Evolutionary conservation across 2,797 vertebrate species (phyloP), one percentile per base, ranked within the genome.

Genomic region (Anguilla anguilla): DNA sequence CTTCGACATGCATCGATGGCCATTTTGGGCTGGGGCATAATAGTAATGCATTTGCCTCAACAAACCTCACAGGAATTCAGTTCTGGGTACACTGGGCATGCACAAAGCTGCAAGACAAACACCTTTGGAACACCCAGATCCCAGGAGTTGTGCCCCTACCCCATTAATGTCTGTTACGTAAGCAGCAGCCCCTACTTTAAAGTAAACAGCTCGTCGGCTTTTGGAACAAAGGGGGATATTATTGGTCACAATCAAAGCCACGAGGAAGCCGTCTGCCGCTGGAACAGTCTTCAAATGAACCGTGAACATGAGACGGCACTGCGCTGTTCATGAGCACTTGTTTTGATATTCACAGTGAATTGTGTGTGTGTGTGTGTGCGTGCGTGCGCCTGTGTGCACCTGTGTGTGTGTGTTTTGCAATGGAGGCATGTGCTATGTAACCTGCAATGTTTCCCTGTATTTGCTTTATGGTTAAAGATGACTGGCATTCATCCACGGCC

Each of bases 181-280:
- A 84, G 51, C 3, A 15, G n/a, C n/a, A 35, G 83, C 51, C 31
- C n/a, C 25, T 6, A 55, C 53, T 84, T 84, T 84, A 84, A 59
- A 15, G 28, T 25, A 59, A 84, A 84, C 53, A 84, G 51, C 13
- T 31, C 1, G 25, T 57, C 55, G 46, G 83, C 83, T 84, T 51
- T 83, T 55, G 83, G 51, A 35, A 57, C 83, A 55, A 84, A 84
- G 28, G n/a, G 43, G n/a, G n/a, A 59, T 17, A 25, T 84, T 82
- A 82, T 51, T 82, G 79, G 43, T 7, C 79, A 19, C 46, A 82
- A 51, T 81, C 79, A 82, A 49, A 82, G 31, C 74, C 74, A 77
- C 35, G 35, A 49, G 25, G 46, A 51, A 6, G n/a, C 51, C 25
- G n/a, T 17, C 28, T 84, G 46, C 28, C 51, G 0, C 28, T 31